A percentile compares a stretch with the other conserved stretches of the same genome.
phyloP scores from a whole-genome alignment of 1,140 invertebrate species.

The Drosophila sproati region DNA sequence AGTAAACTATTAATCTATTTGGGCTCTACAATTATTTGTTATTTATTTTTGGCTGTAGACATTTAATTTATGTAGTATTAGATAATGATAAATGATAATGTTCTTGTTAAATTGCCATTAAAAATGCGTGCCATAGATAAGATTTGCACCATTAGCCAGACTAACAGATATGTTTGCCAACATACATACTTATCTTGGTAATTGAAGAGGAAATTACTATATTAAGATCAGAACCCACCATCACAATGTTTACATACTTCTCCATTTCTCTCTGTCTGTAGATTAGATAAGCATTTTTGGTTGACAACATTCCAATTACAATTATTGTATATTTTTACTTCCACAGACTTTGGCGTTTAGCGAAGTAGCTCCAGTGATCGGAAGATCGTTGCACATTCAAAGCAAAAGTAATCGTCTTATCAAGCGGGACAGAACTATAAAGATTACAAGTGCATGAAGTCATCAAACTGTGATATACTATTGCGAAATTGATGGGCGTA shows the following conservation, averaged over 20 bases:
- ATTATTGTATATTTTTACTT: neutral
- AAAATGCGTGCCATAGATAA: constrained; percentile 19
- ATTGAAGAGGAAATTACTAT: neutral
- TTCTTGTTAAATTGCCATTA: constrained; percentile 12
- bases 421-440: constrained; percentile 19
- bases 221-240: constrained; percentile 10
- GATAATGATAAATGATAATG: neutral
- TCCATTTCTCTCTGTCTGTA: neutral
- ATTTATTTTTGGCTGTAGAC: neutral
- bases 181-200: constrained; percentile 11
- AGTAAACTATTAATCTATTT: neutral
- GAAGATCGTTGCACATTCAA: constrained; percentile 15
- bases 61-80: constrained; percentile 5
- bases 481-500: constrained; percentile 7
- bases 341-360: constrained; percentile 16
- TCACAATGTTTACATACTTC: neutral
- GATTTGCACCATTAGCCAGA: neutral
- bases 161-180: constrained; percentile 11
- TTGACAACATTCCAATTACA: constrained; percentile 5
- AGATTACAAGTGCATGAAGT: constrained; percentile 40
- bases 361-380: constrained; percentile 5
- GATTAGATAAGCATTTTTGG: constrained; percentile 9
- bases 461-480: constrained; percentile 61
- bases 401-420: constrained; percentile 56
- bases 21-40: constrained; percentile 3